Evolutionary conservation across 2,888 invertebrate species (phyloP), one percentile per base, ranked within the genome.

Genomic region (Argyresthia albistria): DNA sequence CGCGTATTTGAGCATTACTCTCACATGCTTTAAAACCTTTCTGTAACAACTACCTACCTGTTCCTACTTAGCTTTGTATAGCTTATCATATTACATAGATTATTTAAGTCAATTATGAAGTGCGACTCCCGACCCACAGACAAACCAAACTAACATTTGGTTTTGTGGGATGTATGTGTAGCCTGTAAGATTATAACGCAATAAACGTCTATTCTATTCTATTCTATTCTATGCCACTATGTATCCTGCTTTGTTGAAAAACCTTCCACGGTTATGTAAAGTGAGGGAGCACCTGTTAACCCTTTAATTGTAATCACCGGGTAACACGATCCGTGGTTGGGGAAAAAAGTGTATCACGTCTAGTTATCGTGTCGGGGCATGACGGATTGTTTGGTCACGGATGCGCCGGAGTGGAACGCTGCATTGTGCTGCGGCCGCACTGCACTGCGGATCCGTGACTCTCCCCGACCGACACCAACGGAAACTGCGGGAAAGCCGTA

Each of bases 1-100:
- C 65, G 76, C 72, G 69, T 75, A 72, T 76, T 75, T 77, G 67
- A 75, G 69, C 68, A 48, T 51, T 14, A 67, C 77, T 77, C 75
- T 68, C 72, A 75, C 72, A 73, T 77, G n/a, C n/a, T n/a, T n/a
- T n/a, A n/a, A n/a, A n/a, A n/a, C n/a, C n/a, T n/a, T n/a, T n/a
- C n/a, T n/a, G n/a, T n/a, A n/a, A n/a, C n/a, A n/a, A n/a, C n/a
- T n/a, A n/a, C n/a, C n/a, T n/a, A n/a, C n/a, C n/a, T n/a, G n/a
- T n/a, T n/a, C n/a, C n/a, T n/a, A n/a, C n/a, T n/a, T n/a, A n/a
- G n/a, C n/a, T n/a, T n/a, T n/a, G n/a, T n/a, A n/a, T n/a, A n/a
- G n/a, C n/a, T n/a, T n/a, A n/a, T n/a, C n/a, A n/a, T n/a, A n/a
- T n/a, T n/a, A n/a, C n/a, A n/a, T n/a, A n/a, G n/a, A n/a, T n/a